phyloP scores from a whole-genome alignment of 2,888 invertebrate species.

The Teleogryllus oceanicus region DNA sequence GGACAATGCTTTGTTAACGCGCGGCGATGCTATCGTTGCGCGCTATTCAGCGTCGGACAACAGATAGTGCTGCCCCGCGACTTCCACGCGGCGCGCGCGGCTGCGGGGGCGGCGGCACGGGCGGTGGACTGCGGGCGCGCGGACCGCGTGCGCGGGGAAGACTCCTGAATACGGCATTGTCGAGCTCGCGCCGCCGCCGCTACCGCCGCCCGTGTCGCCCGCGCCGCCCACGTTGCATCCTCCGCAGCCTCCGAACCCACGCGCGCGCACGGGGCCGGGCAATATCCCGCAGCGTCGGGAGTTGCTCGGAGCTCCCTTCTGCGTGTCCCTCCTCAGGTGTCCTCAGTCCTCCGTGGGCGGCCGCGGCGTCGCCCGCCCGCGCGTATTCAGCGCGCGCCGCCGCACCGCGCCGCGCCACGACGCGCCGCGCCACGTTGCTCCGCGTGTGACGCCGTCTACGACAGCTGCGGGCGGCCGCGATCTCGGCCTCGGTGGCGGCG shows the following conservation, averaged over 20 bases:
- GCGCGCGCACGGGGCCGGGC: too few species aligned
- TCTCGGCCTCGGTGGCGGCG: too few species aligned
- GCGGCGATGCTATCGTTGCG: constrained; percentile 8
- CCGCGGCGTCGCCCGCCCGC: too few species aligned
- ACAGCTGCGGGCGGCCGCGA: background rate
- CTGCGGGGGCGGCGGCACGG: too few species aligned
- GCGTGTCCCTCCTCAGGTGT: too few species aligned
- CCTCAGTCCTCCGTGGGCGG: too few species aligned
- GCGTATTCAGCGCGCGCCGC: background rate
- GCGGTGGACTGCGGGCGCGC: background rate
- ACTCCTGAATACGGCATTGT: background rate
- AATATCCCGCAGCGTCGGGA: too few species aligned
- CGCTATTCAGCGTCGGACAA: constrained; percentile 10
- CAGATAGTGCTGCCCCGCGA: constrained; percentile 1
- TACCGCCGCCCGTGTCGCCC: background rate
- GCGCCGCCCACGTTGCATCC: background rate
- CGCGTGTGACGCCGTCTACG: background rate
- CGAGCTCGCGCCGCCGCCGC: background rate
- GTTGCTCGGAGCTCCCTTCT: too few species aligned
- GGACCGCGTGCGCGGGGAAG: background rate
- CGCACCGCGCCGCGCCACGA: too few species aligned
- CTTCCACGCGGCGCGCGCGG: background rate
- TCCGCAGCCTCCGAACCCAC: too few species aligned
- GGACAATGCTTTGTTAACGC: constrained; percentile 18
- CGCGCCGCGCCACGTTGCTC: too few species aligned